Conservation (phyloP, 2,888 invertebrate genomes). For the Eupithecia subfuscata region DNA sequence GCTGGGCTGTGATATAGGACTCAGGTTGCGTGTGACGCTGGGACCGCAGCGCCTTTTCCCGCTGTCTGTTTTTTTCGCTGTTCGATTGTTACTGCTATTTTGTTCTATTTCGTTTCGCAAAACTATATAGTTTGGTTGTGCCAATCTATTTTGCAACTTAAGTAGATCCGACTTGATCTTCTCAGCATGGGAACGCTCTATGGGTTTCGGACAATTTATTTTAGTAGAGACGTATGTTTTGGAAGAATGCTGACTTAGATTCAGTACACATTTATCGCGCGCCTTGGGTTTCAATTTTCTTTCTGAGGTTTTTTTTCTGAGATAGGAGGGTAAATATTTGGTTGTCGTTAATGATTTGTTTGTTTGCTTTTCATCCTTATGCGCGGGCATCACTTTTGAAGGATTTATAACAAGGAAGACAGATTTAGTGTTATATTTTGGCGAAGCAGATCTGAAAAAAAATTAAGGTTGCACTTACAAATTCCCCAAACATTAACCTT, state of each 20-base stretch:
- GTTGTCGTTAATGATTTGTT: slow-evolving; percentile 19
- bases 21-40: slow-evolving; percentile 45
- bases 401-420: slow-evolving; percentile 47
- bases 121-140: slow-evolving; percentile 58
- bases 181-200: slow-evolving; percentile 48
- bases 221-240: slow-evolving; percentile 17
- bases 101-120: slow-evolving; percentile 60
- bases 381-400: slow-evolving; percentile 34
- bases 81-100: slow-evolving; percentile 49
- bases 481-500: background rate
- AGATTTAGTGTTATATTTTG: slow-evolving; percentile 53
- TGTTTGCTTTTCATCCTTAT: slow-evolving; percentile 46
- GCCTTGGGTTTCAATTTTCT: slow-evolving; percentile 15
- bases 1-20: slow-evolving; percentile 63
- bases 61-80: slow-evolving; percentile 41
- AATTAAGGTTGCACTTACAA: slow-evolving; percentile 12
- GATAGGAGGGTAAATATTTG: slow-evolving; percentile 56
- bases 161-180: slow-evolving; percentile 58
- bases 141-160: slow-evolving; percentile 52
- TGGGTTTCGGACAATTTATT: slow-evolving; percentile 38
- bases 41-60: slow-evolving; percentile 43
- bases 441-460: slow-evolving; percentile 53
- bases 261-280: slow-evolving; percentile 41
- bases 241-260: slow-evolving; percentile 46
- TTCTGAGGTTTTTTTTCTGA: slow-evolving; percentile 46